Conservation (phyloP, 2,113 vertebrate species). For the Chunga burmeisteri region DNA sequence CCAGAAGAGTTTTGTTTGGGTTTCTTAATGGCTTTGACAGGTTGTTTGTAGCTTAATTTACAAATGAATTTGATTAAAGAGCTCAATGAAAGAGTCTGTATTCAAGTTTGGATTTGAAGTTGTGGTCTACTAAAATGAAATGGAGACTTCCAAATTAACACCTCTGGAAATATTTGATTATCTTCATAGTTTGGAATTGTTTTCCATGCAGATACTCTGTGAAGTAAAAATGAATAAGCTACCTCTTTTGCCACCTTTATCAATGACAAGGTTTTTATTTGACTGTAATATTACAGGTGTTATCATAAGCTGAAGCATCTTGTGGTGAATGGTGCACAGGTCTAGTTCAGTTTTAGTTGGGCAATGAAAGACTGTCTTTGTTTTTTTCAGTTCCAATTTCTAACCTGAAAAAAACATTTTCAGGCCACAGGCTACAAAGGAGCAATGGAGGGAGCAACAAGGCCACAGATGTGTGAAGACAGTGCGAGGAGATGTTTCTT, state of each 20-base stretch:
- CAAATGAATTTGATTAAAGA: constrained; percentile 1
- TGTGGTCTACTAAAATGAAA: not conserved
- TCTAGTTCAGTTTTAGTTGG: not conserved
- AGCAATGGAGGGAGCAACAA: not conserved
- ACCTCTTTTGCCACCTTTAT: not conserved
- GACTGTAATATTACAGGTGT: not conserved
- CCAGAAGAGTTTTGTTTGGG: not conserved
- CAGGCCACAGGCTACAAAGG: not conserved
- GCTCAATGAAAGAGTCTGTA: not conserved
- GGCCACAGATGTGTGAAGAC: not conserved
- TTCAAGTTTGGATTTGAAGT: constrained; percentile 8
- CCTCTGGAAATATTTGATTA: not conserved
- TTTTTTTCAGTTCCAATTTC: not conserved
- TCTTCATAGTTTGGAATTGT: not conserved
- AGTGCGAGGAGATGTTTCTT: not conserved
- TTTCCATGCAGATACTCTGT: not conserved
- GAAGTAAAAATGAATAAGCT: not conserved
- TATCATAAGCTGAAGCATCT: not conserved
- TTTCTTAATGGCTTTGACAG: constrained; percentile 16
- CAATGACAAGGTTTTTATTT: not conserved
- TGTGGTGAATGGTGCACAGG: not conserved
- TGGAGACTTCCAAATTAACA: constrained; percentile 7
- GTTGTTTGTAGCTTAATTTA: constrained; percentile 8
- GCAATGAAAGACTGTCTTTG: not conserved
- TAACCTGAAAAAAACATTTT: not conserved